Conservation (phyloP, 2,797 vertebrate genomes). For the Varecia variegata region DNA sequence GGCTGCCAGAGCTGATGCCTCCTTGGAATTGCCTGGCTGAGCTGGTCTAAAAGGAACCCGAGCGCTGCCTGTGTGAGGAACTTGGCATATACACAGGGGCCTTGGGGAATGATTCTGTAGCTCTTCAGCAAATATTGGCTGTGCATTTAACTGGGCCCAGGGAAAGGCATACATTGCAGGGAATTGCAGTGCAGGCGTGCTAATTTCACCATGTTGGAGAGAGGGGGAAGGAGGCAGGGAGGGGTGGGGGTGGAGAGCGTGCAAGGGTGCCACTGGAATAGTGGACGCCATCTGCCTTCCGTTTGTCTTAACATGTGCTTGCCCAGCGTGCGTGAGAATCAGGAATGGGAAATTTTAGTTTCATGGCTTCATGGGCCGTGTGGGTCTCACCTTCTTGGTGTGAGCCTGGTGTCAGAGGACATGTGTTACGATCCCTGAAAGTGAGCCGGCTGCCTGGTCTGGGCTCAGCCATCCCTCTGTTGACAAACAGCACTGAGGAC, state of each 20-base stretch:
- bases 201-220: not conserved
- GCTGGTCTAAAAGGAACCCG: not conserved
- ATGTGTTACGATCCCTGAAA: not conserved
- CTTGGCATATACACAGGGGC: not conserved
- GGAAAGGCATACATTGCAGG: not conserved
- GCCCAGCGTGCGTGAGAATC: no score
- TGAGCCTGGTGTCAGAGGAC: not conserved
- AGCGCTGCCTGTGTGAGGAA: no score
- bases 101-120: not conserved
- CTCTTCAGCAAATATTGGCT: not conserved
- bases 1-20: not conserved
- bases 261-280: not conserved
- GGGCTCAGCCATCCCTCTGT: not conserved
- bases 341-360: not conserved
- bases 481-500: not conserved
- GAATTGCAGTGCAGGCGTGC: not conserved
- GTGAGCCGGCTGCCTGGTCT: not conserved
- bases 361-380: not conserved
- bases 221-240: not conserved
- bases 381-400: accelerated
- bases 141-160: not conserved
- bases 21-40: not conserved
- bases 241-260: not conserved
- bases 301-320: not conserved
- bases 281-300: not conserved